Conservation (phyloP, 2,888 invertebrate genomes). For the Parnassius orleans region DNA sequence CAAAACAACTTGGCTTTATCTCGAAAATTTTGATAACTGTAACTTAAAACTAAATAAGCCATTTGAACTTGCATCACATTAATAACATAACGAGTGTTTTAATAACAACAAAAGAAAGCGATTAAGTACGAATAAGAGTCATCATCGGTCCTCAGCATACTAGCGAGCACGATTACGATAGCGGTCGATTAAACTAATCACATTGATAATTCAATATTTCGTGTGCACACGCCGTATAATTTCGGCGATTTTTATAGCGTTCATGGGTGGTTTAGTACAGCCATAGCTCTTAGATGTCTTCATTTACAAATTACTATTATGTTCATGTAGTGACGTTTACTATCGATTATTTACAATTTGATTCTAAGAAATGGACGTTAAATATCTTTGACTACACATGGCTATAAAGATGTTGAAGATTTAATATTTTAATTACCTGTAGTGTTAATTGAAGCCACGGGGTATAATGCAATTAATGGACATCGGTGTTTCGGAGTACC, state of each 20-base stretch:
- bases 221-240: conserved; percentile 61
- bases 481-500: conserved; percentile 45
- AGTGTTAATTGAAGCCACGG: conserved; percentile 61
- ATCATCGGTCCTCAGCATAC: conserved; percentile 46
- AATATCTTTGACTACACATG: conserved; percentile 15
- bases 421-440: conserved; percentile 31
- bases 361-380: conserved; percentile 15
- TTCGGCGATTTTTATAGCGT: conserved; percentile 64
- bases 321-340: conserved; percentile 40
- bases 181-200: conserved; percentile 67
- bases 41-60: conserved; percentile 41
- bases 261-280: conserved; percentile 58
- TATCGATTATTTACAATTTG: conserved; percentile 32
- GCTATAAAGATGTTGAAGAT: conserved; percentile 28
- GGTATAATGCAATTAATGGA: conserved; percentile 48
- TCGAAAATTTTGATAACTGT: conserved; percentile 32
- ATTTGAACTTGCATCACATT: conserved; percentile 48
- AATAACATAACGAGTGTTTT: conserved; percentile 43
- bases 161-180: conserved; percentile 41
- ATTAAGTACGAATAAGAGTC: conserved; percentile 48
- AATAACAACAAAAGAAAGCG: conserved; percentile 55
- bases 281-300: conserved; percentile 53
- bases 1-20: conserved; percentile 26
- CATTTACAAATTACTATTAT: conserved; percentile 44
- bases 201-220: conserved; percentile 59